Evolutionary conservation across 2,113 vertebrate genomes (phyloP).

Genomic region (Rhea americana): DNA sequence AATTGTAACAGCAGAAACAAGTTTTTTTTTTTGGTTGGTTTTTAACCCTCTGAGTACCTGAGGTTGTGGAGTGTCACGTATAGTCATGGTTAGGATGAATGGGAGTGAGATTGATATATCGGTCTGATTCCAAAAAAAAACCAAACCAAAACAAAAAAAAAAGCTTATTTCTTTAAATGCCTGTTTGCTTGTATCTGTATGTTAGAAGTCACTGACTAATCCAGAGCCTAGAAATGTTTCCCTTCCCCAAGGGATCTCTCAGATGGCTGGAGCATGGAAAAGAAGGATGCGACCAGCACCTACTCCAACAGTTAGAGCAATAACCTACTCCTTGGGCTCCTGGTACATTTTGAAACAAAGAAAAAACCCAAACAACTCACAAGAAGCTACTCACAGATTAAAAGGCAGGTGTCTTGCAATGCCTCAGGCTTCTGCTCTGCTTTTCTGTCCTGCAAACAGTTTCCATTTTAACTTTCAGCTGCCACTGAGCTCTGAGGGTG

Average conservation of each 20-base stretch:
- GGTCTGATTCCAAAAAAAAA: background rate
- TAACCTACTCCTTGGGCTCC: background rate
- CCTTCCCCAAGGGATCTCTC: background rate
- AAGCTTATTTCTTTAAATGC: background rate
- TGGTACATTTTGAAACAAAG: background rate
- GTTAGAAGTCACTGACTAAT: background rate
- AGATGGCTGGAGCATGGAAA: background rate
- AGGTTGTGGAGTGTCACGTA: background rate
- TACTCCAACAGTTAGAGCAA: background rate
- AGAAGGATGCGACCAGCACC: constrained; percentile 26
- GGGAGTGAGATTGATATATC: background rate
- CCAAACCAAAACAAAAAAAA: too few species aligned
- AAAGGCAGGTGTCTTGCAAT: background rate
- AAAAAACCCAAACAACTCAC: background rate
- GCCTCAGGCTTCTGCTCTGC: background rate
- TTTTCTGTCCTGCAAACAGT: background rate
- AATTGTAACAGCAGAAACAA: background rate
- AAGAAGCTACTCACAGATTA: background rate
- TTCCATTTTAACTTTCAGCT: background rate
- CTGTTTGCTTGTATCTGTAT: background rate
- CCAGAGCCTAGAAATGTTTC: background rate
- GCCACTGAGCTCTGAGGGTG: background rate
- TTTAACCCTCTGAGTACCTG: background rate
- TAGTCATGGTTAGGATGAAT: rapidly evolving
- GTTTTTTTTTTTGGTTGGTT: background rate